Evolutionary conservation across 2,113 vertebrate genomes (phyloP), one percentile per base, ranked within the genome.

Genomic region (Neolamprologus variostigma): DNA sequence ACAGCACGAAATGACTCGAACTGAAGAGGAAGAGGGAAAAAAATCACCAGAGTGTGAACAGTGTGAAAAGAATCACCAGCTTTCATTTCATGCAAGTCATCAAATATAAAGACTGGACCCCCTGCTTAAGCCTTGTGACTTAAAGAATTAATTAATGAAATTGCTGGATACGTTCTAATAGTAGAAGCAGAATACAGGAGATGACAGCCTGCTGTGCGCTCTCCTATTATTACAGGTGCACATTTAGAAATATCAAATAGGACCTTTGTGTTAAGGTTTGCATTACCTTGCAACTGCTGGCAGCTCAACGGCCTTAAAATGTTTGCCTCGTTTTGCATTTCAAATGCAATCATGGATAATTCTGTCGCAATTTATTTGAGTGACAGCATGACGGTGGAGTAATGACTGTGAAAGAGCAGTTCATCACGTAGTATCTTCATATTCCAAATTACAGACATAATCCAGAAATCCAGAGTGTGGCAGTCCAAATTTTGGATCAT

Each of bases 331-430:
- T 89, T 95, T 95, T 96, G 94, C 94, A 96, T 96, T 96, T 95
- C 92, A 94, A 95, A 96, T 96, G 95, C 86, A 96, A 96, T 96
- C 95, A 95, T 87, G 84, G 91, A 80, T 92, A 92, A 95, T 92
- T 94, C 90, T 85, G 51, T 79, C 51, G 31, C 94, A 93, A 91
- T 93, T 92, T 90, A 76, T 95, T 88, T 94, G 95, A 96, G 79
- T 94, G 95, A 94, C 95, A 94, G 93, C 73, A 84, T 84, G 89
- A 92, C 82, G 78, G 54, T 73, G 82, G 80, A 85, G 86, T 90
- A 91, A 92, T 91, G 90, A 87, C 85, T 89, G 84, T 50, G 37
- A 85, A 84, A 92, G 73, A 92, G 84, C 63, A 90, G 90, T 82
- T 92, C 81, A 91, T 94, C 91, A 90, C 87, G 53, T 87, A 17